These are phyloP conservation scores for Ceratotherium simum DNA, from an alignment of 2,113 vertebrate genomes.

Conservation along the genomic window DNA sequence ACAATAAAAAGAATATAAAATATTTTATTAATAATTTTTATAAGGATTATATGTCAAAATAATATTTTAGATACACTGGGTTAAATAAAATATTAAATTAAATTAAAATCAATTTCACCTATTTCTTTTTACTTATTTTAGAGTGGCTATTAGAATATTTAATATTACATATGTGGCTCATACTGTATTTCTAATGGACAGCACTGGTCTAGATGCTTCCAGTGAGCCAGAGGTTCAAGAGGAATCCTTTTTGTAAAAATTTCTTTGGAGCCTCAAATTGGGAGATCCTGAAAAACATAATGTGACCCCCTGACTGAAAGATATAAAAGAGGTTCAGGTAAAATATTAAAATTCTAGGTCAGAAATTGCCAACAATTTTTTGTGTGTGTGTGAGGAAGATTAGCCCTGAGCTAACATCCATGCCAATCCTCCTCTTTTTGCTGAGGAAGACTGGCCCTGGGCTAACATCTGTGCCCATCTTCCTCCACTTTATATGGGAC, in stretches of 20 bases:
- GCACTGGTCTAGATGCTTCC: neutral
- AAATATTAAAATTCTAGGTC: slow-evolving; percentile 2
- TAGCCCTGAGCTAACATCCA: no score
- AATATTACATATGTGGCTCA: neutral
- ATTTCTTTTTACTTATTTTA: neutral
- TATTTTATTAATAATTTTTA: neutral
- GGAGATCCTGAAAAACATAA: neutral
- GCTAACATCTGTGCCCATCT: no score
- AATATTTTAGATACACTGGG: neutral
- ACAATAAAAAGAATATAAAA: neutral
- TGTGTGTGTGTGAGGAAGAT: no score
- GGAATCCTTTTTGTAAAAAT: neutral
- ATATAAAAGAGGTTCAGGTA: neutral
- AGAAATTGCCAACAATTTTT: neutral
- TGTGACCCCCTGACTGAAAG: neutral
- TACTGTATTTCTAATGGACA: neutral
- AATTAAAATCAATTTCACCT: neutral
- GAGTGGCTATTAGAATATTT: neutral
- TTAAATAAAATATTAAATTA: slow-evolving; percentile 32
- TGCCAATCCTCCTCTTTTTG: no score
- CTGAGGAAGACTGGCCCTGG: no score
- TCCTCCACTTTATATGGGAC: no score
- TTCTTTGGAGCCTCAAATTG: neutral
- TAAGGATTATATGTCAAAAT: neutral
- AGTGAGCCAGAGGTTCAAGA: neutral